phyloP scores from a whole-genome alignment of 2,113 vertebrate genomes.

The Leptocoma aspasia region DNA sequence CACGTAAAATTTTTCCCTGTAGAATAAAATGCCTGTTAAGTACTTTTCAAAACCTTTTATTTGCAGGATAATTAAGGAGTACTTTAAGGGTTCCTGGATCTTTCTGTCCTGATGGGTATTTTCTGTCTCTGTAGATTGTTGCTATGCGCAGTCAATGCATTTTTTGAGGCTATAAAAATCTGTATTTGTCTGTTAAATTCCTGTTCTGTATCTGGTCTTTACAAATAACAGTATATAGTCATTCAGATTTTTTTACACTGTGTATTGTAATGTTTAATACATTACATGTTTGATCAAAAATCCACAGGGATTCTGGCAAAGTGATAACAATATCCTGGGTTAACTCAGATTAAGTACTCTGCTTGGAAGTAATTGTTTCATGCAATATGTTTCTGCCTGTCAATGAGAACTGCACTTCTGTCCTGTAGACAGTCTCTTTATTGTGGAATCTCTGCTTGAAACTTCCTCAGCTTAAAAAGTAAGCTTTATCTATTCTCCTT shows the following conservation, averaged over 20 bases:
- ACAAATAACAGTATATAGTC: neutral
- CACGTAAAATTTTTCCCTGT: neutral
- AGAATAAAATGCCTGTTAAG: neutral
- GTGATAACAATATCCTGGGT: neutral
- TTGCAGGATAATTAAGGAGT: neutral
- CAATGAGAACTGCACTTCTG: neutral
- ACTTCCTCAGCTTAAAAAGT: neutral
- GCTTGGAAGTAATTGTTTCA: neutral
- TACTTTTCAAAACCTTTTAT: neutral
- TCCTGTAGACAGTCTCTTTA: neutral
- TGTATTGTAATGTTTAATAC: neutral
- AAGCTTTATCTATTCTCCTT: neutral
- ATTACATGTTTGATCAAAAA: neutral
- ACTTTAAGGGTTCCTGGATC: neutral
- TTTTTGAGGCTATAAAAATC: neutral
- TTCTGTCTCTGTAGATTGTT: neutral
- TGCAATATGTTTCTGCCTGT: neutral
- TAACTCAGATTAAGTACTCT: neutral
- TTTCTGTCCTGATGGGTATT: neutral
- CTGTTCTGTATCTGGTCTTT: neutral
- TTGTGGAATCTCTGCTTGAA: neutral
- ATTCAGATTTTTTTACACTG: neutral
- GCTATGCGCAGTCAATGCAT: neutral
- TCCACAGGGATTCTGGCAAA: neutral
- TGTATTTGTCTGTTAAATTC: neutral